Evolutionary conservation across 1,140 invertebrate genomes (phyloP).

Genomic region (Drosophila yakuba): DNA sequence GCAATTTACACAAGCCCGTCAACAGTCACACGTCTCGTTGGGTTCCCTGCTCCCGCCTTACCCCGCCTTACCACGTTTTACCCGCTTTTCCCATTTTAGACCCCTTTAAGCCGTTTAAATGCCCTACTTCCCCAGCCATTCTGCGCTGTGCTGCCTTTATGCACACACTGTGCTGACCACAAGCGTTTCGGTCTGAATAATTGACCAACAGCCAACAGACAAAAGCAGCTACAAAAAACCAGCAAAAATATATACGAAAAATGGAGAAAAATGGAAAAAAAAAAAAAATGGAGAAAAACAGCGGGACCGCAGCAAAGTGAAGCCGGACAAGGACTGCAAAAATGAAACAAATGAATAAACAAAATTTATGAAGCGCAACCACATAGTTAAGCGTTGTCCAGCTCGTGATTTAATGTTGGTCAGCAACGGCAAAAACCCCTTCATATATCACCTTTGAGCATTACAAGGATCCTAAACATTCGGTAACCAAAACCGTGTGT

Average conservation of each 20-base stretch:
- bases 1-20: conserved; percentile 54
- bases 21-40: conserved; percentile 48
- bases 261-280: conserved; percentile 7
- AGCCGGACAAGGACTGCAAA: conserved; percentile 27
- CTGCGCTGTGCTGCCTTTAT: conserved; percentile 14
- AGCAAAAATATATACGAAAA: conserved; percentile 13
- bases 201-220: conserved; percentile 68
- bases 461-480: conserved; percentile 2
- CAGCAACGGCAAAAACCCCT: not conserved
- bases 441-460: conserved; percentile 22
- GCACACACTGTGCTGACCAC: conserved; percentile 55
- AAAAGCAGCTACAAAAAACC: conserved; percentile 24
- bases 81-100: conserved; percentile 1
- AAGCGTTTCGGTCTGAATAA: conserved; percentile 76
- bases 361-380: conserved; percentile 74
- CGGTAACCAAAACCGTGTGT: conserved; percentile 11
- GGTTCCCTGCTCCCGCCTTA: not conserved
- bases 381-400: conserved; percentile 64
- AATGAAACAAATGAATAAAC: conserved; percentile 73
- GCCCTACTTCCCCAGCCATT: conserved; percentile 24
- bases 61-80: not conserved
- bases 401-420: conserved; percentile 40
- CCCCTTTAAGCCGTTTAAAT: conserved; percentile 66
- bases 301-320: conserved; percentile 71
- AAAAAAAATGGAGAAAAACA: conserved; percentile 28